phyloP scores from a whole-genome alignment of 1,140 invertebrate species.

The Subanguina moxae region DNA sequence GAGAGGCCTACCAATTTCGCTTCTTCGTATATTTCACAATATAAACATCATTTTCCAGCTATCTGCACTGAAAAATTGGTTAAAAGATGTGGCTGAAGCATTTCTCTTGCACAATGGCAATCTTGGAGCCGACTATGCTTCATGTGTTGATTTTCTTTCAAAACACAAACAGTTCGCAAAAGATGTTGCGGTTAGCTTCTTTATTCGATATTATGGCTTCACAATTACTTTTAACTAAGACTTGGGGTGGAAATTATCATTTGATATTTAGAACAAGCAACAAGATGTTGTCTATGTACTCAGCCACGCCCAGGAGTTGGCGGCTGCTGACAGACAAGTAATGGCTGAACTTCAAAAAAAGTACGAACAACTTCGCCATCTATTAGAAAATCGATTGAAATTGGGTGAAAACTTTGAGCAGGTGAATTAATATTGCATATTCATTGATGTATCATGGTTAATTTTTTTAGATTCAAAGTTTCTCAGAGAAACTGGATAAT shows the following conservation, averaged over 20 bases:
- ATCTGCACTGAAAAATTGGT: slow-evolving; percentile 36
- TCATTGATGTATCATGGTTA: neutral
- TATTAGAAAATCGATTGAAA: slow-evolving; percentile 12
- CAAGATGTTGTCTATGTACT: slow-evolving; percentile 28
- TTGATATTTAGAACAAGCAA: neutral
- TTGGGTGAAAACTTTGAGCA: slow-evolving; percentile 27
- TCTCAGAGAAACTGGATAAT: slow-evolving; percentile 47
- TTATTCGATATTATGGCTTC: too few species aligned
- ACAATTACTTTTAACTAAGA: too few species aligned
- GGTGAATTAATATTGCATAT: neutral
- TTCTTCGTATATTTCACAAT: neutral
- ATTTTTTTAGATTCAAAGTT: slow-evolving; percentile 38
- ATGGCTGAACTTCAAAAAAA: slow-evolving; percentile 35
- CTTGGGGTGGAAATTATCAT: too few species aligned
- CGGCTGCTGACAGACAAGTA: neutral
- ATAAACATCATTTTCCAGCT: slow-evolving; percentile 21
- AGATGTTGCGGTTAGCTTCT: slow-evolving; percentile 39
- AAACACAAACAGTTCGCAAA: slow-evolving; percentile 46
- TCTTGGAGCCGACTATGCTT: slow-evolving; percentile 34
- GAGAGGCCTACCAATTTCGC: too few species aligned
- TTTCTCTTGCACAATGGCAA: slow-evolving; percentile 46
- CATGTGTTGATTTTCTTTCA: slow-evolving; percentile 41
- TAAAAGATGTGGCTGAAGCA: slow-evolving; percentile 40
- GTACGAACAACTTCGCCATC: slow-evolving; percentile 25
- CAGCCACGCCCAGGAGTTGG: slow-evolving; percentile 40